These are phyloP conservation scores for Saccostrea glomerata DNA, from an alignment of 1,140 invertebrate genomes.

Conservation along the genomic window DNA sequence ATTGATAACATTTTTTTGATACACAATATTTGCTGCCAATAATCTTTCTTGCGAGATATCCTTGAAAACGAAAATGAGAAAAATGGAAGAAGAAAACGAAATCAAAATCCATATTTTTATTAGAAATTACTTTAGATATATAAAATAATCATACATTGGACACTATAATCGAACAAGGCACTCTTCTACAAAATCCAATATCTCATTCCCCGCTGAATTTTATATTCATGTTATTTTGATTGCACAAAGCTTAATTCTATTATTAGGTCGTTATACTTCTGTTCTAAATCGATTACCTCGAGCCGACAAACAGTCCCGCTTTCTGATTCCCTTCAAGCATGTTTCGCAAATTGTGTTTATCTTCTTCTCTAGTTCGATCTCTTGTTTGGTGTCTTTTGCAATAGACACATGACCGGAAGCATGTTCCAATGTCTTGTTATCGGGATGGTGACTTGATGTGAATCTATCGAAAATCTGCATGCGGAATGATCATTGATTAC, in stretches of 20 bases:
- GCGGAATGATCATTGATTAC: not conserved
- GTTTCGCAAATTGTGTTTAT: slow-evolving; percentile 3
- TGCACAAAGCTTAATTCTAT: slow-evolving; percentile 13
- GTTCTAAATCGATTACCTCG: slow-evolving; percentile 1
- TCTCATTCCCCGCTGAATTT: not conserved
- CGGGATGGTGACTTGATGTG: slow-evolving; percentile 9
- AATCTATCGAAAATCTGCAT: not conserved
- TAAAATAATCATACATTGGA: not conserved
- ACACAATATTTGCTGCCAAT: too few relatives aligned
- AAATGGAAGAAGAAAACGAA: too few relatives aligned
- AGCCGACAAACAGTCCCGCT: not conserved
- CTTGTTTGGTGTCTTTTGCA: slow-evolving; percentile 5
- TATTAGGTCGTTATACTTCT: not conserved
- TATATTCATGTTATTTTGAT: not conserved
- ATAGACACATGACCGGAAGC: slow-evolving; percentile 3
- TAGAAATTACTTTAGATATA: not conserved
- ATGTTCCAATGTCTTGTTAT: not conserved
- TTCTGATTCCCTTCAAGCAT: not conserved
- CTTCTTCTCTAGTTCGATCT: not conserved
- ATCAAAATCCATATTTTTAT: too few relatives aligned
- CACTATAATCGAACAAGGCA: not conserved
- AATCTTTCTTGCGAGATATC: too few relatives aligned
- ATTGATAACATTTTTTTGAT: too few relatives aligned
- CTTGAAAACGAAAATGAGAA: too few relatives aligned
- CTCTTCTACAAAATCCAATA: not conserved